phyloP scores from a whole-genome alignment of 2,113 vertebrate species.

The Eulemur macaco region DNA sequence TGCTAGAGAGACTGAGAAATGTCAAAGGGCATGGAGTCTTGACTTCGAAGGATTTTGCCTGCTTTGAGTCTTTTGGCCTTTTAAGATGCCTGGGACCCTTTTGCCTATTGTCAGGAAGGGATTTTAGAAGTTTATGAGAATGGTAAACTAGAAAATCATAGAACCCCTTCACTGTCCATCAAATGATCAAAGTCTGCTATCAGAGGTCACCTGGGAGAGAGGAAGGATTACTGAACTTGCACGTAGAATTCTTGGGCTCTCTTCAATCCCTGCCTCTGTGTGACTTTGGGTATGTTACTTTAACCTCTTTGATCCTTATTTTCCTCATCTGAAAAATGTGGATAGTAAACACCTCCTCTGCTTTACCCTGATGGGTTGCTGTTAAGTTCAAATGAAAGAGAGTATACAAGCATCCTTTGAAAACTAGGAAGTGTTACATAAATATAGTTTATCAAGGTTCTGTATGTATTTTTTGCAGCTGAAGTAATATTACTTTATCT shows the following conservation, averaged over 20 bases:
- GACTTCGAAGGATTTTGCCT: not conserved
- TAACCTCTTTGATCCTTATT: not conserved
- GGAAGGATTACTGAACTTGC: not conserved
- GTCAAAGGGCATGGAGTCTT: not conserved
- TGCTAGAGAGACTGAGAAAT: not conserved
- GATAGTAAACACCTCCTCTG: not conserved
- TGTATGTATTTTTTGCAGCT: not conserved
- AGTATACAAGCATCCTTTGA: not conserved
- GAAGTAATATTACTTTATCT: slow-evolving; percentile 25
- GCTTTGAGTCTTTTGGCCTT: not conserved
- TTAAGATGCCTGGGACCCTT: not conserved
- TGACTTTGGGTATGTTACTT: not conserved
- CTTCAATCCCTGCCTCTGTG: not conserved
- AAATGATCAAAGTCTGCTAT: not conserved
- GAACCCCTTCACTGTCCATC: not conserved
- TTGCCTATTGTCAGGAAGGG: not conserved
- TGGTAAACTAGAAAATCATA: not conserved
- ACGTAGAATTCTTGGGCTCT: not conserved
- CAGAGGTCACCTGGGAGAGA: not conserved
- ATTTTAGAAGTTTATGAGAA: not conserved
- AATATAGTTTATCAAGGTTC: not conserved
- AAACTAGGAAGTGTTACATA: not conserved
- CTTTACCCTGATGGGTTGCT: not conserved
- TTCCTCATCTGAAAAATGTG: not conserved
- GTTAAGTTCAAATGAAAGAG: not conserved